Evolutionary conservation across 1,140 invertebrate species (phyloP), one percentile per base, ranked within the genome.

Genomic region (Trachymyrmex septentrionalis): DNA sequence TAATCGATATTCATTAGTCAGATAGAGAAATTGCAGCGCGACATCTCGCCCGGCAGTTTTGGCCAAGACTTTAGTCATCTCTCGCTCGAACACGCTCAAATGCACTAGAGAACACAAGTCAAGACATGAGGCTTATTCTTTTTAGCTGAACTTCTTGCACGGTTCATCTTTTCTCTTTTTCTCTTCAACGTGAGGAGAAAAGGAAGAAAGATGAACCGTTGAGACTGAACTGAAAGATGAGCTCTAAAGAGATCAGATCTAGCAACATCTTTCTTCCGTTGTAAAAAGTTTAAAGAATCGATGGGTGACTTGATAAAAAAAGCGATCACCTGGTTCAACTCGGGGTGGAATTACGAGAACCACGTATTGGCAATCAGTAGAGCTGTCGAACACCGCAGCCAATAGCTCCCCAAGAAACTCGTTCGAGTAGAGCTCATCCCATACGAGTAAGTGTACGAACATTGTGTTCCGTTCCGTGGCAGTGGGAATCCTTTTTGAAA

Each of bases 381-480:
- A 94, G 71, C 94, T 94, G 92, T 95, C 95, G 90, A 96, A 96
- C 6, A 96, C 67, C 10, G 94, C 94, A 59, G 94, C 95, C 48
- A 97, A 88, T 38, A 96, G 93, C 16, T 91, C 93, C 88, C 95
- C 95, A 19, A 96, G 94, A 61, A 96, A 95, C 2, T 94, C 92
- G 3, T 94, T 93, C 3, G 85, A 92, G 89, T 96, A 96, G n/a
- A 86, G 82, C 0, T 87, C 63, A 63, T 96, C 95, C 95, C 95
- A 96, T 21, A 95, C 95, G 3, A 96, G 88, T 59, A 96, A 90
- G 87, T 96, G 96, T 48, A 96, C 89, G 91, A 96, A 97, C 53
- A 96, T 90, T 0, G 96, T 95, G 85, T 96, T 96, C 21, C 95
- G 92, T 30, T 95, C 87, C 44, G 93, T 95, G 76, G 95, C 75